These are phyloP conservation scores for Halyomorpha halys DNA, from an alignment of 1,140 invertebrate species.

Conservation along the genomic window DNA sequence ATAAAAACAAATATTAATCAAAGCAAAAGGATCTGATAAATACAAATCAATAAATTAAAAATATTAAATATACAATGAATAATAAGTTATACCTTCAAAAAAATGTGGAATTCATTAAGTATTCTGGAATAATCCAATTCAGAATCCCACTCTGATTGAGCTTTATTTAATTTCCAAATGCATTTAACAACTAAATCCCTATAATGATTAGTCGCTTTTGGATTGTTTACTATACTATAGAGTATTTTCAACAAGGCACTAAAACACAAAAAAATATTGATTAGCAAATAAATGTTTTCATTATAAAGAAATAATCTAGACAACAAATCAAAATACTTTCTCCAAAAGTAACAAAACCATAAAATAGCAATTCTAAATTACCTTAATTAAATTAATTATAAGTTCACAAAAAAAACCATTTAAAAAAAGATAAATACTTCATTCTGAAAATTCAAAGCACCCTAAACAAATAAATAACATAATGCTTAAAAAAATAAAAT, in stretches of 20 bases:
- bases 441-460: too few species aligned
- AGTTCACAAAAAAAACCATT: too few species aligned
- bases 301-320: too few species aligned
- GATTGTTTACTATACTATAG: slow-evolving; percentile 28
- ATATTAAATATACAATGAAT: neutral
- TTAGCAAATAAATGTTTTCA: neutral
- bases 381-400: too few species aligned
- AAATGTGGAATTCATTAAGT: slow-evolving; percentile 30
- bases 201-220: slow-evolving; percentile 26
- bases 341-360: neutral
- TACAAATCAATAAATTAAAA: neutral
- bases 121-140: slow-evolving; percentile 31
- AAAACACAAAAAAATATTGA: slow-evolving; percentile 5
- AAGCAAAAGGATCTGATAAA: slow-evolving; percentile 1
- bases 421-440: too few species aligned
- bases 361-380: neutral
- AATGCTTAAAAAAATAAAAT: too few species aligned
- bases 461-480: too few species aligned
- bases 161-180: slow-evolving; percentile 33
- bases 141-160: slow-evolving; percentile 30
- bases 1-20: neutral
- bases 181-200: slow-evolving; percentile 33
- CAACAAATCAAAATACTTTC: too few species aligned
- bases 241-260: slow-evolving; percentile 32
- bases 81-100: slow-evolving; percentile 29